phyloP scores from a whole-genome alignment of 2,888 invertebrate species.

The Norana najaformis region DNA sequence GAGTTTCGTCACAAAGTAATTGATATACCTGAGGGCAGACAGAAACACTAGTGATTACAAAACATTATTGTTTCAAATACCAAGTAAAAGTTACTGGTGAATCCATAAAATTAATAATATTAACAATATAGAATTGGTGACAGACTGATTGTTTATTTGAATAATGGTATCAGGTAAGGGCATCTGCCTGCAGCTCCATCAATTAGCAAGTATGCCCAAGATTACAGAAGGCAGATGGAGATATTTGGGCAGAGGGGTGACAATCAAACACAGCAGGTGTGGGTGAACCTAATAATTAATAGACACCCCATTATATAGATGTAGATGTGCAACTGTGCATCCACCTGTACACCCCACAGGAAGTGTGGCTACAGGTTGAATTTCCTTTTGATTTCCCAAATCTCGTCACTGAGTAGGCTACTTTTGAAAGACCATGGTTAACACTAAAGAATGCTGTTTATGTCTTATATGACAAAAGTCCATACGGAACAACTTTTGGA shows the following conservation, averaged over 20 bases:
- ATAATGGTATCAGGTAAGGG: neutral
- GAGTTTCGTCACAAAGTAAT: conserved; percentile 92
- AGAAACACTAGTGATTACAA: neutral
- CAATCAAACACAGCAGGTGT: neutral
- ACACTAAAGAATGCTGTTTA: neutral
- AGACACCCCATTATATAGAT: no score
- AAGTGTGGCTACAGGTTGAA: no score
- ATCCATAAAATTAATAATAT: conserved; percentile 2
- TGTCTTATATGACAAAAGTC: no score
- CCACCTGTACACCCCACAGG: no score
- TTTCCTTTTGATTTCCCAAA: neutral
- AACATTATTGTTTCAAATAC: neutral
- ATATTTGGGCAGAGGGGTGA: neutral
- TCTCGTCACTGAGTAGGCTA: neutral
- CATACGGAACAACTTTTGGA: no score
- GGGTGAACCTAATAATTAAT: neutral
- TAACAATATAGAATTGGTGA: neutral
- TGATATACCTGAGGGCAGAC: conserved; percentile 75
- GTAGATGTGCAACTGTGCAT: no score
- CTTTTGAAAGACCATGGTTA: neutral
- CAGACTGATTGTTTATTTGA: neutral
- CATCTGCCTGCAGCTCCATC: neutral
- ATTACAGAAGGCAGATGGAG: neutral
- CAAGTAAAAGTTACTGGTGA: neutral
- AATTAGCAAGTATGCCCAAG: neutral